Percentiles rank a stretch among this genome's conserved stretches.
Evolutionary conservation across 2,113 vertebrate species (phyloP).

Genomic region (Lipotes vexillifer): DNA sequence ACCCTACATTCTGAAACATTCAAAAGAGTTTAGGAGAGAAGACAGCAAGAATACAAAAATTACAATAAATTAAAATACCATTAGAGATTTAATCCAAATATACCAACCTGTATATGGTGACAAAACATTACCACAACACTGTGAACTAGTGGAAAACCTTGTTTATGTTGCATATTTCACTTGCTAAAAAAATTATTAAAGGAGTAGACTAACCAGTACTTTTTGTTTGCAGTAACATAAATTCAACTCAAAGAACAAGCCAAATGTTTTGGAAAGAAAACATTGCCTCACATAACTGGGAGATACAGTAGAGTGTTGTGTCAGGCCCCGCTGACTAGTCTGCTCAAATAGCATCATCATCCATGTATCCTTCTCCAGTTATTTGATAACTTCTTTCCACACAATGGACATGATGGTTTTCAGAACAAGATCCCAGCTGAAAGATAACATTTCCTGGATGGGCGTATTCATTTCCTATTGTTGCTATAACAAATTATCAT

Average conservation of each 20-base stretch:
- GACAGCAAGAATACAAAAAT: neutral
- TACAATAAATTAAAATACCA: neutral
- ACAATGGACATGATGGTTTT: neutral
- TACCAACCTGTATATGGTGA: neutral
- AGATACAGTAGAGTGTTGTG: fast-evolving
- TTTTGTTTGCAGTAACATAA: neutral
- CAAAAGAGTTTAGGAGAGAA: neutral
- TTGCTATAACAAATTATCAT: neutral
- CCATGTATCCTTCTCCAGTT: neutral
- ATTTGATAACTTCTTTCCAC: neutral
- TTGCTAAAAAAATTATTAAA: neutral
- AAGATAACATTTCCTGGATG: neutral
- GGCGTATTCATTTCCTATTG: neutral
- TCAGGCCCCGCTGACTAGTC: neutral
- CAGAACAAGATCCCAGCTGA: neutral
- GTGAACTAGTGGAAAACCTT: neutral
- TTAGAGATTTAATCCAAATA: neutral
- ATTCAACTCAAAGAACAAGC: neutral
- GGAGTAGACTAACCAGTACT: neutral
- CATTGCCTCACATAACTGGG: neutral
- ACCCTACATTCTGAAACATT: neutral
- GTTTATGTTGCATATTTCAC: neutral
- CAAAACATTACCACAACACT: neutral
- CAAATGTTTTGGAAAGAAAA: neutral
- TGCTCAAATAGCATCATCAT: neutral